Evolutionary conservation across 2,888 invertebrate species (phyloP).

Genomic region (Gymnocheta viridis): DNA sequence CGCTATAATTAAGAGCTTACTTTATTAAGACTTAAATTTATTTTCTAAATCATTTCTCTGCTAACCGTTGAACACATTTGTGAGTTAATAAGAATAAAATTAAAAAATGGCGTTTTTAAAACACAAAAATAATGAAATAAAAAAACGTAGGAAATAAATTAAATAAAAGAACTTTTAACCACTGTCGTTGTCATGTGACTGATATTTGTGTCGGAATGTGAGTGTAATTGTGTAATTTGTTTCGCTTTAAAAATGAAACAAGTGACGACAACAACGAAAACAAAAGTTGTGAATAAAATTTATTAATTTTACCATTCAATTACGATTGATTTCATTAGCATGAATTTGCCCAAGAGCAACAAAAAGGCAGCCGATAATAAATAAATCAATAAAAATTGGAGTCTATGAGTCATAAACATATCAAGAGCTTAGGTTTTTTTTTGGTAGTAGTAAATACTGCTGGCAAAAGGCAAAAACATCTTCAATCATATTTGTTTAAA

Average conservation of each 20-base stretch:
- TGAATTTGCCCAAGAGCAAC: background rate
- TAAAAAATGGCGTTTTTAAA: slow-evolving; percentile 44
- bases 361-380: background rate
- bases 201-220: slow-evolving; percentile 56
- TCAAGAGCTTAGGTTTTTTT: background rate
- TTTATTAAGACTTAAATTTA: too few relatives aligned
- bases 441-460: background rate
- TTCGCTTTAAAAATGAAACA: slow-evolving; percentile 15
- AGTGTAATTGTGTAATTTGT: slow-evolving; percentile 11
- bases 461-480: slow-evolving; percentile 7
- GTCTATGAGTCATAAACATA: slow-evolving; percentile 25
- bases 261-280: slow-evolving; percentile 9
- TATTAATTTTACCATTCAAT: slow-evolving; percentile 57
- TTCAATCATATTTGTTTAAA: background rate
- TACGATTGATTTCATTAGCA: slow-evolving; percentile 38
- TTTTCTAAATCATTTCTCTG: too few relatives aligned
- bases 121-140: slow-evolving; percentile 20
- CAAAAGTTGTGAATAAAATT: slow-evolving; percentile 33
- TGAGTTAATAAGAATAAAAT: slow-evolving; percentile 35
- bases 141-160: slow-evolving; percentile 42
- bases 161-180: slow-evolving; percentile 50
- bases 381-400: background rate
- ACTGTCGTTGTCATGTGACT: slow-evolving; percentile 69
- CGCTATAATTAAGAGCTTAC: too few relatives aligned
- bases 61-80: background rate